Conservation (phyloP, 2,113 vertebrate species). For the Nycticryphes semicollaris region DNA sequence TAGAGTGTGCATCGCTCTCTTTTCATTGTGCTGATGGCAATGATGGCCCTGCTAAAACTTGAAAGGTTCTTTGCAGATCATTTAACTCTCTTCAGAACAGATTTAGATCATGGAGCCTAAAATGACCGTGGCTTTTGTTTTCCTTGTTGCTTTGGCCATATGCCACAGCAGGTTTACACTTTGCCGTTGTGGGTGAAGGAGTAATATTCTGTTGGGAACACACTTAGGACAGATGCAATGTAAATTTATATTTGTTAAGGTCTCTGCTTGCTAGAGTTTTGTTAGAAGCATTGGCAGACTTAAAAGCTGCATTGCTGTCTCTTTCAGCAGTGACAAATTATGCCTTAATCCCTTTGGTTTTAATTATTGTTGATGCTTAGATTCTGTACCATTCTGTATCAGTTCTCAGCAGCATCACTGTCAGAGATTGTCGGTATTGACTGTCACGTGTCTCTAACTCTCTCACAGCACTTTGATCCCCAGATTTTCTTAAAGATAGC, state of each 20-base stretch:
- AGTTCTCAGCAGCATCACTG: not conserved
- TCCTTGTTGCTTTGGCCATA: not conserved
- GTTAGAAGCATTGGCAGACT: not conserved
- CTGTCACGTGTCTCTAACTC: not conserved
- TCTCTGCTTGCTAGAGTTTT: not conserved
- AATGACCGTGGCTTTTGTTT: not conserved
- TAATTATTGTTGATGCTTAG: not conserved
- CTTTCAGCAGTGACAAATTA: not conserved
- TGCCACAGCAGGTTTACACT: not conserved
- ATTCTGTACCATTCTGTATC: not conserved
- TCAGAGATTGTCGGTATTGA: not conserved
- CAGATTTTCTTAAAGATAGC: not conserved
- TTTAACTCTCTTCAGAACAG: not conserved
- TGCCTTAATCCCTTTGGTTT: not conserved
- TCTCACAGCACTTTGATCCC: not conserved
- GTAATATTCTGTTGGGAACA: not conserved
- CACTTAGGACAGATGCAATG: not conserved
- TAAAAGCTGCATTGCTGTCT: not conserved
- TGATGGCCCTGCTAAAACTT: not conserved
- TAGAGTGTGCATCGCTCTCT: fast-evolving
- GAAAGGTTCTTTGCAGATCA: not conserved
- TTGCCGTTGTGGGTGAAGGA: not conserved
- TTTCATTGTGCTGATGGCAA: not conserved
- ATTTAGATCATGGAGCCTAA: not conserved
- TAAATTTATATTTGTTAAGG: not conserved